Conservation (phyloP, 2,797 vertebrate species). For the Harpagifer antarcticus region DNA sequence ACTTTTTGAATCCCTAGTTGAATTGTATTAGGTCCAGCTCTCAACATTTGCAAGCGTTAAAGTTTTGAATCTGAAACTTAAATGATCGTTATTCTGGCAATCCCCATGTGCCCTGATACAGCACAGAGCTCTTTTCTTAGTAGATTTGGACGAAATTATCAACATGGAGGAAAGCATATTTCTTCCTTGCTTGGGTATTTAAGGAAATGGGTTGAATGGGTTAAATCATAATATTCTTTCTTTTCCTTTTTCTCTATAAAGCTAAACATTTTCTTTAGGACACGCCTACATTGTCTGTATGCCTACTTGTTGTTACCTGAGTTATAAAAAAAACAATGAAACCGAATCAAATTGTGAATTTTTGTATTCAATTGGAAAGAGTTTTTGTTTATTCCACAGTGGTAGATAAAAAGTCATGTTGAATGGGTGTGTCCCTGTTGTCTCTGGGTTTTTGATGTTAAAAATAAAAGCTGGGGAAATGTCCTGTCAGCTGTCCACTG, state of each 20-base stretch:
- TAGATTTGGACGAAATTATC: neutral
- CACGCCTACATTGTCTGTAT: neutral
- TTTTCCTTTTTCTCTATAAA: neutral
- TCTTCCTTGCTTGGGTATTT: neutral
- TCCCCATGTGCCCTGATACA: neutral
- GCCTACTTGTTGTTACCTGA: neutral
- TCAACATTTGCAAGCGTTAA: conserved; percentile 21
- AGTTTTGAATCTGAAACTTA: conserved; percentile 10
- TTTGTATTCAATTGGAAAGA: neutral
- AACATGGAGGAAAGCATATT: neutral
- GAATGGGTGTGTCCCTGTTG: neutral
- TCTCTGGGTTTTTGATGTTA: neutral
- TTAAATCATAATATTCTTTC: neutral
- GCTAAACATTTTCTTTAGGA: neutral
- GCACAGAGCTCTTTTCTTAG: neutral
- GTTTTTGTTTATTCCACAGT: neutral
- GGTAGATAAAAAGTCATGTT: too few relatives aligned
- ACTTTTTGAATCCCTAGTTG: neutral
- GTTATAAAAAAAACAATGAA: neutral
- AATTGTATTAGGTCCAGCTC: conserved; percentile 12
- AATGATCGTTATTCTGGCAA: neutral
- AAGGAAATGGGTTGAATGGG: neutral
- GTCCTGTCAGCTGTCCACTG: neutral
- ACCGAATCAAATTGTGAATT: neutral
- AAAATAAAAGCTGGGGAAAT: neutral